Conservation (phyloP, 1,140 invertebrate genomes). For the Ruditapes philippinarum region DNA sequence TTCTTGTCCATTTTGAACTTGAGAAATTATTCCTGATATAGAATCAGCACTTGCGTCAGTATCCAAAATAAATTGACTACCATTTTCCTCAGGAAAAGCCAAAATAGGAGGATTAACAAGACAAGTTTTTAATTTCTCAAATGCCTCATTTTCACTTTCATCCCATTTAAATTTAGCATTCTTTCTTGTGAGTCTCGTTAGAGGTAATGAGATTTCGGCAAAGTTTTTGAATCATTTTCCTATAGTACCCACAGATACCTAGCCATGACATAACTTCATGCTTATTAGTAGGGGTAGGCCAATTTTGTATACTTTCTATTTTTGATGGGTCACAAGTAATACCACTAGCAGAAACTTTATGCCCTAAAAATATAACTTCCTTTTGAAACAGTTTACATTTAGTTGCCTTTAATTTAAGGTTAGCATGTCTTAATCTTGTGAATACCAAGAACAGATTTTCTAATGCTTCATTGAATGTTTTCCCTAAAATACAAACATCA, state of each 20-base stretch:
- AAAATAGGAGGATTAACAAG: constrained; percentile 2
- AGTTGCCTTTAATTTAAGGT: background rate
- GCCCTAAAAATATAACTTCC: constrained; percentile 16
- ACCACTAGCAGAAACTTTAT: background rate
- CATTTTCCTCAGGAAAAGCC: background rate
- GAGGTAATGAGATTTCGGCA: constrained; percentile 10
- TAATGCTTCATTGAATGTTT: constrained; percentile 20
- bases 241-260: constrained; percentile 64
- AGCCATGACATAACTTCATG: constrained; percentile 78
- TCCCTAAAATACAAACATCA: constrained; percentile 63
- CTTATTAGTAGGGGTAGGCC: constrained; percentile 77
- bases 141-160: background rate
- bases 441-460: constrained; percentile 10
- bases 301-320: constrained; percentile 81
- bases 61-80: constrained; percentile 11
- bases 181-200: constrained; percentile 35
- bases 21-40: constrained; percentile 23
- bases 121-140: background rate
- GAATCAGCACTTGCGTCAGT: constrained; percentile 21
- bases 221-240: constrained; percentile 51
- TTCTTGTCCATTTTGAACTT: constrained; percentile 47
- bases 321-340: constrained; percentile 78
- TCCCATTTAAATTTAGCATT: constrained; percentile 39
- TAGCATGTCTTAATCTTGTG: background rate
- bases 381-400: constrained; percentile 35